Conservation (phyloP, 2,888 invertebrate species). For the Margaritifera margaritifera region DNA sequence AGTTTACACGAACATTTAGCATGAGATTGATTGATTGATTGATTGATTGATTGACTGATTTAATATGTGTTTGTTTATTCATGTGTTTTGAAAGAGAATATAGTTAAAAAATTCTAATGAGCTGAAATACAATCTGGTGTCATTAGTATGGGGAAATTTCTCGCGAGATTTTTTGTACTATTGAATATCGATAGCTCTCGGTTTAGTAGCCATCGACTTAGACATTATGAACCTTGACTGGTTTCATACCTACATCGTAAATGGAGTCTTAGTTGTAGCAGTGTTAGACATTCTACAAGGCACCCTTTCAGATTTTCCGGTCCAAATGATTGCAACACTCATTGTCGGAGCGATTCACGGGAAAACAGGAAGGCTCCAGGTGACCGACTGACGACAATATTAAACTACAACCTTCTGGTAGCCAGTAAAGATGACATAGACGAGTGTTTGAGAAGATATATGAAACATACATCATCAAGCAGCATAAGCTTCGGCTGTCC, state of each 20-base stretch:
- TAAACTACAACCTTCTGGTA: slow-evolving; percentile 60
- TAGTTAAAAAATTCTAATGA: no score
- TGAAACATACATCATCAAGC: slow-evolving; percentile 61
- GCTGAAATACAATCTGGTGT: no score
- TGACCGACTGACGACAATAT: slow-evolving; percentile 48
- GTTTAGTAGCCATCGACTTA: slow-evolving; percentile 45
- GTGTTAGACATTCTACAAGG: slow-evolving; percentile 58
- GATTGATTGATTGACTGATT: no score
- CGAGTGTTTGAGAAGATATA: slow-evolving; percentile 62
- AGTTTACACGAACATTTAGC: no score
- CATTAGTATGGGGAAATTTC: slow-evolving; percentile 44
- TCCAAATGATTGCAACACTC: slow-evolving; percentile 56
- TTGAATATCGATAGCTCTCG: slow-evolving; percentile 52
- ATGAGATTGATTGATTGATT: no score
- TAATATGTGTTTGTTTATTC: no score
- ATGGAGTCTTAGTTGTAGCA: slow-evolving; percentile 54
- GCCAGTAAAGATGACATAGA: slow-evolving; percentile 59
- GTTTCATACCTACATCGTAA: slow-evolving; percentile 47
- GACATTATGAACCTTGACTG: slow-evolving; percentile 64
- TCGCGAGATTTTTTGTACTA: slow-evolving; percentile 54
- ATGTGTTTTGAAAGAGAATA: no score
- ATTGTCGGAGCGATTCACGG: slow-evolving; percentile 49
- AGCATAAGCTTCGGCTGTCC: slow-evolving; percentile 55
- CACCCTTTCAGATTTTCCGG: slow-evolving; percentile 58
- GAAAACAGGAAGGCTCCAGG: slow-evolving; percentile 33